These are phyloP conservation scores for Eilema depressum DNA, from an alignment of 2,888 invertebrate genomes.

Conservation along the genomic window DNA sequence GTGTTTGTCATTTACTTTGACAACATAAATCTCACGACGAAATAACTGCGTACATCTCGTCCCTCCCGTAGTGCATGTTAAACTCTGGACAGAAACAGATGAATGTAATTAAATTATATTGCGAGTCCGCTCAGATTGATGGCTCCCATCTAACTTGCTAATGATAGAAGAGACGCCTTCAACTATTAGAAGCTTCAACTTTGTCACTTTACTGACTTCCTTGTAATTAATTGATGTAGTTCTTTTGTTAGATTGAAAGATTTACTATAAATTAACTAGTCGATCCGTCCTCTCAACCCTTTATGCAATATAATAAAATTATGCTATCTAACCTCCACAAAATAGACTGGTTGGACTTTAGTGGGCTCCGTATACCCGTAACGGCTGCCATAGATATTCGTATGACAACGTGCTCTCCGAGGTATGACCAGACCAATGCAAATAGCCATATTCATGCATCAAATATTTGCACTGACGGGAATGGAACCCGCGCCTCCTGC, in stretches of 20 bases:
- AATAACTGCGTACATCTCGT: neutral
- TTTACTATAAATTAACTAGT: neutral
- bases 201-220: constrained; percentile 37
- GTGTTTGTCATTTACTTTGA: neutral
- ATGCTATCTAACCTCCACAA: too few species aligned
- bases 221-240: constrained; percentile 21
- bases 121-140: constrained; percentile 47
- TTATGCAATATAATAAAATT: too few species aligned
- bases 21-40: neutral
- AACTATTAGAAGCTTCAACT: constrained; percentile 51
- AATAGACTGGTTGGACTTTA: too few species aligned
- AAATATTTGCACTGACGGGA: too few species aligned
- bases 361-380: too few species aligned
- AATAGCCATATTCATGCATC: too few species aligned
- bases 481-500: too few species aligned
- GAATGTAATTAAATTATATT: constrained; percentile 50
- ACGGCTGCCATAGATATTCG: too few species aligned
- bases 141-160: constrained; percentile 51
- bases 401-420: too few species aligned
- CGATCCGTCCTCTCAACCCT: too few species aligned
- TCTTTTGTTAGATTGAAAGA: constrained; percentile 12
- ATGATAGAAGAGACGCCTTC: constrained; percentile 50
- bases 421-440: too few species aligned
- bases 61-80: neutral
- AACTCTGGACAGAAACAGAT: constrained; percentile 38